A percentile compares a stretch with the other conserved stretches of the same genome.
Conservation (phyloP, 2,888 invertebrate species). For the Brachyopa scutellaris region DNA sequence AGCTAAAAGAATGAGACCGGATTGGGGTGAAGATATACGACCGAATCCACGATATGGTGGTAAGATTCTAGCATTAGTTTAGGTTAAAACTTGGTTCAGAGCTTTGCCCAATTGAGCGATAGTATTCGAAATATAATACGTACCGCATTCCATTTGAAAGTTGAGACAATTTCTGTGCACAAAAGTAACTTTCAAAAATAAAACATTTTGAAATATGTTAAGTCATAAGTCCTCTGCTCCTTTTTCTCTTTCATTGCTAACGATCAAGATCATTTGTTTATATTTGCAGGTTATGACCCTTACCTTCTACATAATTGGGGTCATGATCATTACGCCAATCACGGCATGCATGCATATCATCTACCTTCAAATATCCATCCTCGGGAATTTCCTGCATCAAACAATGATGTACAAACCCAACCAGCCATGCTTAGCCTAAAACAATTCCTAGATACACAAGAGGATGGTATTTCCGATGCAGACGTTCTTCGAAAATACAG, state of each 20-base stretch:
- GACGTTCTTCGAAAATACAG: constrained; percentile 98
- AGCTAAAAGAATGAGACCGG: constrained; percentile 88
- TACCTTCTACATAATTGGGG: constrained; percentile 81
- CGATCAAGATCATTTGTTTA: too few relatives aligned
- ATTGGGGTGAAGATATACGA: constrained; percentile 85
- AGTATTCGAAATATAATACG: too few relatives aligned
- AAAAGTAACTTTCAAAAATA: too few relatives aligned
- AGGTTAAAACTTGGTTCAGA: too few relatives aligned
- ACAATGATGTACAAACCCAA: constrained; percentile 86
- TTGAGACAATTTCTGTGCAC: too few relatives aligned
- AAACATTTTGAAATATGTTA: too few relatives aligned
- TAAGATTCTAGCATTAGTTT: constrained; percentile 69
- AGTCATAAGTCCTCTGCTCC: too few relatives aligned
- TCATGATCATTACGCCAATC: constrained; percentile 79
- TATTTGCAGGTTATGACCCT: constrained; percentile 79
- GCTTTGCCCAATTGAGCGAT: too few relatives aligned
- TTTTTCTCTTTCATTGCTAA: too few relatives aligned
- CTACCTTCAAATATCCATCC: constrained; percentile 59
- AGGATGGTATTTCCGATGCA: constrained; percentile 98
- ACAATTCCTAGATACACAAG: constrained; percentile 96
- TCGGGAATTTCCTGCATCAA: constrained; percentile 64
- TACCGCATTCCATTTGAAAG: too few relatives aligned
- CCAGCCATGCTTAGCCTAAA: constrained; percentile 98
- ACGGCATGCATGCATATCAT: constrained; percentile 78
- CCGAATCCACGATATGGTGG: constrained; percentile 82